A percentile compares a stretch with the other conserved stretches of the same genome.
Conservation (phyloP, 2,888 invertebrate genomes). For the Myathropa florea region DNA sequence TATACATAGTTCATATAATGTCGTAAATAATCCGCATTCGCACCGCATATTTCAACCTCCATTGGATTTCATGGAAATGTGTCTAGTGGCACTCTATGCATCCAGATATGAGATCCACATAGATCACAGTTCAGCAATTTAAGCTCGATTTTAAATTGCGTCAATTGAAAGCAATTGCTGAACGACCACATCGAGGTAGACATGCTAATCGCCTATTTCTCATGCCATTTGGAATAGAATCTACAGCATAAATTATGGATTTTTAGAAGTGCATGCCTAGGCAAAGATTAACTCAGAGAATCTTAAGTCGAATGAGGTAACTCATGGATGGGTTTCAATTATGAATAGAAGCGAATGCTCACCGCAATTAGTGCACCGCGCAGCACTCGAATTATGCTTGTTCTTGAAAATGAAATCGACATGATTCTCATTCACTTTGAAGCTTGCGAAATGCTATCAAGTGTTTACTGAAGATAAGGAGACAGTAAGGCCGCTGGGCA, state of each 20-base stretch:
- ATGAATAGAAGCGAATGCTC: background rate
- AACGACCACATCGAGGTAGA: constrained; percentile 43
- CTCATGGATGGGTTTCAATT: background rate
- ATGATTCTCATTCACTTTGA: background rate
- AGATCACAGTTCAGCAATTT: constrained; percentile 60
- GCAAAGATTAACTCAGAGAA: background rate
- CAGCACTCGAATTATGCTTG: background rate
- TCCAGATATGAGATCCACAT: constrained; percentile 31
- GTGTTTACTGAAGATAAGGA: constrained; percentile 35
- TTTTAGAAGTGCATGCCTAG: background rate
- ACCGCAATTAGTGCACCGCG: background rate
- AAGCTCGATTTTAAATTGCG: constrained; percentile 77
- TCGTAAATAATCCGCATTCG: constrained; percentile 5
- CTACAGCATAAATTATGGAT: constrained; percentile 30
- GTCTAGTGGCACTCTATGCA: constrained; percentile 11
- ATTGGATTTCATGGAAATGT: constrained; percentile 8
- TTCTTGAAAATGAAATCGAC: background rate
- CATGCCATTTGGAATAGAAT: constrained; percentile 6
- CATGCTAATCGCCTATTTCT: constrained; percentile 46
- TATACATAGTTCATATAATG: background rate
- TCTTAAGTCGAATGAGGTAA: background rate
- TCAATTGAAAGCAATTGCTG: constrained; percentile 73
- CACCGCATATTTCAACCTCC: background rate
- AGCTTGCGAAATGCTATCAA: constrained; percentile 44
- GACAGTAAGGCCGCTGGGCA: background rate